Conservation (phyloP, 2,797 vertebrate genomes). For the Anas capensis region DNA sequence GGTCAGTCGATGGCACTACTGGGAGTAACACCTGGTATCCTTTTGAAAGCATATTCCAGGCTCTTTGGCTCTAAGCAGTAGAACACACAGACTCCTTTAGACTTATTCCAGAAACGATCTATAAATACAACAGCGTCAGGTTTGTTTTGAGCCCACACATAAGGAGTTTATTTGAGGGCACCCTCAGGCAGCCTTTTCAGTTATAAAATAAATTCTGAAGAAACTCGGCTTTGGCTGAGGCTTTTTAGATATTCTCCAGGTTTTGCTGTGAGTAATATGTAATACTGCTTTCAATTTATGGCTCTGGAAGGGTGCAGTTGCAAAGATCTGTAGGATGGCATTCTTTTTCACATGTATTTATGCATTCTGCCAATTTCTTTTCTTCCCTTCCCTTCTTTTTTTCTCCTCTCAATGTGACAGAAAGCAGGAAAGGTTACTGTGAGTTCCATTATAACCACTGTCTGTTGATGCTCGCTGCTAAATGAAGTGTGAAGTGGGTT, state of each 20-base stretch:
- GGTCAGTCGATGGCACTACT: slow-evolving; percentile 29
- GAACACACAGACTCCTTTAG: slow-evolving; percentile 24
- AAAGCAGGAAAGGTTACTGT: neutral
- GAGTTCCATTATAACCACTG: neutral
- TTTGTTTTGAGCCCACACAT: slow-evolving; percentile 42
- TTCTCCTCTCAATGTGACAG: neutral
- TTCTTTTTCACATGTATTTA: neutral
- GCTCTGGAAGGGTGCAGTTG: neutral
- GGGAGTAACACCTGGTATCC: slow-evolving; percentile 31
- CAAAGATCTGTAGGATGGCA: neutral
- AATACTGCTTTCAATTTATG: neutral
- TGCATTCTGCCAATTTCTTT: neutral
- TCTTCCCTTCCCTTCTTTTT: neutral
- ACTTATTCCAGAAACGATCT: slow-evolving; percentile 51
- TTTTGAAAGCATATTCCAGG: slow-evolving; percentile 38
- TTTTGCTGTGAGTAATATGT: neutral
- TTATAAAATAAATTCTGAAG: slow-evolving; percentile 54
- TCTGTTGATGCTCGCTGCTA: slow-evolving; percentile 14
- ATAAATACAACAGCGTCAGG: slow-evolving; percentile 45
- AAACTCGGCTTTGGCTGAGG: slow-evolving; percentile 4
- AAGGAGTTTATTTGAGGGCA: slow-evolving; percentile 63
- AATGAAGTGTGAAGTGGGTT: neutral
- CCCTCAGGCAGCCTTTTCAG: slow-evolving; percentile 46
- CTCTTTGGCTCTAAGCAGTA: neutral
- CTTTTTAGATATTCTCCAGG: neutral